phyloP scores from a whole-genome alignment of 2,113 vertebrate genomes.

The Ophthalmolycus amberensis region DNA sequence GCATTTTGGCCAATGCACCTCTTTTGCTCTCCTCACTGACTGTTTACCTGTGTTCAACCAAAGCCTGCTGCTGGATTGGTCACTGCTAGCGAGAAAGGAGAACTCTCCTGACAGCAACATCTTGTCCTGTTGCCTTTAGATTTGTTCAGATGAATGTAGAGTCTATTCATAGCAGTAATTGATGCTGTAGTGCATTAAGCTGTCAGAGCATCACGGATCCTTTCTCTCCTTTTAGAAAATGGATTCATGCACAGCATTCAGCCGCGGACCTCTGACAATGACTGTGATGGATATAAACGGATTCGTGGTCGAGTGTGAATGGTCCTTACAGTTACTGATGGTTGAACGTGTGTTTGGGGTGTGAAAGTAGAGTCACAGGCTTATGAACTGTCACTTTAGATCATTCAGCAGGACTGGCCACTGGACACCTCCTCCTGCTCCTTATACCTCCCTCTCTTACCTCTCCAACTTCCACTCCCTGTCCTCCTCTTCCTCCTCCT shows the following conservation, averaged over 20 bases:
- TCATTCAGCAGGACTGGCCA: constrained; percentile 14
- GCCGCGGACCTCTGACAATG: not conserved
- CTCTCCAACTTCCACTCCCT: not conserved
- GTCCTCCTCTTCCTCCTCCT: not conserved
- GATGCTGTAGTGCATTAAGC: not conserved
- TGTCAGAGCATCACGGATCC: not conserved
- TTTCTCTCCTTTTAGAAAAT: not conserved
- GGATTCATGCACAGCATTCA: not conserved
- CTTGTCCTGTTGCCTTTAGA: not conserved
- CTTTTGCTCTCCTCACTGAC: too few relatives aligned
- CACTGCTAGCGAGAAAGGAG: too few relatives aligned
- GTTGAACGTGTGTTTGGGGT: not conserved
- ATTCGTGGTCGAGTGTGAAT: not conserved
- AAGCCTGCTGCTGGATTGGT: too few relatives aligned
- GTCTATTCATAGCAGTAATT: not conserved
- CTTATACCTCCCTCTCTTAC: not conserved
- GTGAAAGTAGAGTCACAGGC: constrained; percentile 18
- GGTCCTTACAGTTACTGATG: not conserved
- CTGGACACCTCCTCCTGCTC: not conserved
- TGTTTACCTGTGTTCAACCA: too few relatives aligned
- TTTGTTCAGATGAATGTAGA: not conserved
- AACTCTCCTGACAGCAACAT: too few relatives aligned
- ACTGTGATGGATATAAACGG: not conserved
- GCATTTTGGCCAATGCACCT: too few relatives aligned
- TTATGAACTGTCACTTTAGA: constrained; percentile 41